Base-by-base conservation (phyloP, 1,140 invertebrate genomes). In the Meloidogyne floridensis region DNA sequence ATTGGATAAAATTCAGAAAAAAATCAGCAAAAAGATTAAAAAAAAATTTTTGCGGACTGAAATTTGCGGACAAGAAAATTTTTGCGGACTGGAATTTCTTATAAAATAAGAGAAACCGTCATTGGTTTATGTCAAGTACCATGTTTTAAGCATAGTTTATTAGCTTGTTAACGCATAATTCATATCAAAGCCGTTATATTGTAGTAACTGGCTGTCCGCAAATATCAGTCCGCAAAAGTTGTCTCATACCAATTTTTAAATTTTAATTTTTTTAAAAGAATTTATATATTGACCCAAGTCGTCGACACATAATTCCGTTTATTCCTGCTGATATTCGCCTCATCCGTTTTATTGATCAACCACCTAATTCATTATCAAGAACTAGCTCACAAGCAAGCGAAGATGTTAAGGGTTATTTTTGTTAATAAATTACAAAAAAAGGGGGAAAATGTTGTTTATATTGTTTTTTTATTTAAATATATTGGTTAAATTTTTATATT, bases 271-370 rank as follows among this genome's bases (percentile, higher is more conserved):
- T 53, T 13, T n/a, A n/a, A n/a, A 65, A 65, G 59, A 65, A 65
- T 65, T 72, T 89, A 42, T 90, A 90, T 82, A 87, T 89, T 20
- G 59, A 65, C 59, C 59, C 59, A 65, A 87, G 86, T 32, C 90
- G 90, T 78, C 56, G 59, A 18, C 88, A 89, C 80, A 88, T 89
- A 51, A 89, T 89, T 69, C 88, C 88, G 18, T 89, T 89, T 80
- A 90, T 89, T 69, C 88, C 88, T n/a, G 83, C 82, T 11, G 89
- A 89, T 77, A 89, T 89, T 75, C 88, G 89, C 32, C 83, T 86
- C 56, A 89, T 89, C 47, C 81, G 87, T 20, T 89, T 88, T 75
- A 90, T 90, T 79, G 88, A 90, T 71, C 84, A 87, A 71, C 83
- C 81, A 43, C 80, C 86, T 9, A 81, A 85, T 32, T 84, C 84